Evolutionary conservation across 1,140 invertebrate genomes (phyloP), one percentile per base, ranked within the genome.

Genomic region (Caenorhabditis remanei): DNA sequence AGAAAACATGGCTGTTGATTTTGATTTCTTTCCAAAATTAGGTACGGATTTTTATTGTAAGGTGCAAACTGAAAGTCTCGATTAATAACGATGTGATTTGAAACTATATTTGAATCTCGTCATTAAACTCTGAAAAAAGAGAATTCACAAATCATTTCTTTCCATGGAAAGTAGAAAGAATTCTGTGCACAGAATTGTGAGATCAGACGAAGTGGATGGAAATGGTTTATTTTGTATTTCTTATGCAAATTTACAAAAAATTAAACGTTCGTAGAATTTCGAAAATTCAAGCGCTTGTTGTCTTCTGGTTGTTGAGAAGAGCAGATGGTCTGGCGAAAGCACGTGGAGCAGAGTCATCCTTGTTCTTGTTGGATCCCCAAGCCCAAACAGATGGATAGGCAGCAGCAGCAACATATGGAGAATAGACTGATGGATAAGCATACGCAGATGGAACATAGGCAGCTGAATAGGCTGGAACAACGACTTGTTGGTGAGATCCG

Each of bases 311-410:
- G 71, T 79, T 79, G 46, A 79, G 71, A 79, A 79, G 71, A 50
- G 71, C 21, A 24, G 71, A 79, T 79, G 43, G 71, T 21, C 71
- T 14, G 21, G 71, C 71, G 40, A 79, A 79, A 7, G 71, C 71
- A 24, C 71, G 71, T 79, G 71, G 71, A 79, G 71, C 67, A 75
- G 41, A 4, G 11, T 50, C 71, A 14, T 79, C 71, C 71, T 79
- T 79, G 40, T 79, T 79, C 46, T 79, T 79, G 46, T 79, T 79
- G 43, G 71, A 79, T 79, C 71, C 71, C 71, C 71, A 79, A 24
- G 71, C 71, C 71, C 71, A 79, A n/a, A 79, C 71, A 19, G 71
- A 50, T 79, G 71, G 71, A 50, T 79, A 79, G 71, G 71, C 71
- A 19, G 71, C 71, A 32, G 71, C 71, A 24, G 71, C 71, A 11